A percentile compares a stretch with the other conserved stretches of the same genome.
Conservation (phyloP, 1,140 invertebrate genomes). For the Elysia chlorotica region DNA sequence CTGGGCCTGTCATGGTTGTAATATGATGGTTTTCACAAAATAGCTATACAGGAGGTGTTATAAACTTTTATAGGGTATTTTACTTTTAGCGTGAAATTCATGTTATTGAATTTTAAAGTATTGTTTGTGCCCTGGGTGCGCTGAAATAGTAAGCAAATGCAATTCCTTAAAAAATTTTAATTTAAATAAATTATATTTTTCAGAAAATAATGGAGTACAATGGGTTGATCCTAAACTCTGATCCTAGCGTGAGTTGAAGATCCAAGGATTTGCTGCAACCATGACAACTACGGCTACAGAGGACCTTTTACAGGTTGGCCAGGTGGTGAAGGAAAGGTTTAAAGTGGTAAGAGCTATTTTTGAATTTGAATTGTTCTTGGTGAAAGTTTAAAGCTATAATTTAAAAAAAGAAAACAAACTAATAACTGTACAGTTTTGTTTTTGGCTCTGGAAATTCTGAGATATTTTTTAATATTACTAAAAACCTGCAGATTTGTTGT, state of each 20-base stretch:
- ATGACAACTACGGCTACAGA: conserved; percentile 65
- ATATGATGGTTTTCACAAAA: background rate
- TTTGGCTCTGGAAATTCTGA: background rate
- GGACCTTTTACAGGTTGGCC: conserved; percentile 92
- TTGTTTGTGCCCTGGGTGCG: background rate
- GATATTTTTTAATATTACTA: background rate
- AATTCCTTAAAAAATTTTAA: background rate
- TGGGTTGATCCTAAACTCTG: conserved; percentile 6
- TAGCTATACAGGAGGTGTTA: background rate
- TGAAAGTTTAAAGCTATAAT: no score
- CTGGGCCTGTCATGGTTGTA: background rate
- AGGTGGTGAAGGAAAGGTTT: conserved; percentile 97
- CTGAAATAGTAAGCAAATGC: background rate
- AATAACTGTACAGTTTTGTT: background rate
- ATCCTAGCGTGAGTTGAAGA: background rate
- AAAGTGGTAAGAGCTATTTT: conserved; percentile 77
- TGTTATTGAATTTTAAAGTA: background rate
- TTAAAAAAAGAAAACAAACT: no score
- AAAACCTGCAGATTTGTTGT: background rate
- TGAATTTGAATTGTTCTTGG: background rate
- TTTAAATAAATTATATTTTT: background rate
- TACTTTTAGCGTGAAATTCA: background rate
- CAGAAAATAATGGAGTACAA: background rate
- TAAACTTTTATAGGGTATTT: background rate
- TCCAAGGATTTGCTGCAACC: conserved; percentile 14